Evolutionary conservation across 2,888 invertebrate species (phyloP).

Genomic region (Cheilosia pagana): DNA sequence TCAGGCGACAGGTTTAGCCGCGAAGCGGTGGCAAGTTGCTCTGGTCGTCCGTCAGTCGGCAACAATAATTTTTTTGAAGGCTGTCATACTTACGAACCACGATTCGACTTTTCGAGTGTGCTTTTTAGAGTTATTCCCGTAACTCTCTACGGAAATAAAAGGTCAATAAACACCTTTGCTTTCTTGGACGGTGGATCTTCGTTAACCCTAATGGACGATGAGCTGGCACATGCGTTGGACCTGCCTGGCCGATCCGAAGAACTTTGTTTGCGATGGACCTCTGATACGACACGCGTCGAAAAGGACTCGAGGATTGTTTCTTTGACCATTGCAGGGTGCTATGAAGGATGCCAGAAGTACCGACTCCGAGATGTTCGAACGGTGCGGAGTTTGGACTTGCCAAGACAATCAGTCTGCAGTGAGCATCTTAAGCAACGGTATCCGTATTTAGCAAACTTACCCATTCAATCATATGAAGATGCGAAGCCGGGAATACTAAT

Average conservation of each 20-base stretch:
- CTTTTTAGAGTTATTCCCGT: neutral
- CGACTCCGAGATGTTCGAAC: neutral
- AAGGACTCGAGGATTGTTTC: neutral
- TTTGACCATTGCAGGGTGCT: neutral
- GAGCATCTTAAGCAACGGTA: neutral
- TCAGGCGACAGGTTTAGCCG: too few species aligned
- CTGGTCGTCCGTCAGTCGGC: neutral
- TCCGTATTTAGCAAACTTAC: neutral
- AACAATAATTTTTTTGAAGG: neutral
- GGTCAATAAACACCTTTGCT: neutral
- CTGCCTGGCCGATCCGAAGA: neutral
- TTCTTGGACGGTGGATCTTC: neutral
- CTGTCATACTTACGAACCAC: neutral
- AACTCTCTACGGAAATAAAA: neutral
- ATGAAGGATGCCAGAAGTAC: neutral
- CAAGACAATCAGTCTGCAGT: neutral
- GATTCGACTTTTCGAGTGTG: neutral
- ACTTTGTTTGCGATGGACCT: conserved; percentile 7
- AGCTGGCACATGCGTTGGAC: neutral
- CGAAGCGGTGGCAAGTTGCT: too few species aligned
- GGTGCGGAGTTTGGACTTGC: neutral
- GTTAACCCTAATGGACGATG: neutral
- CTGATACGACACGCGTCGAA: neutral
- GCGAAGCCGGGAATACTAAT: conserved; percentile 13
- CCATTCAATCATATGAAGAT: conserved; percentile 5